Base-by-base conservation (phyloP, 2,113 vertebrate genomes). In the Saguinus imperator region DNA sequence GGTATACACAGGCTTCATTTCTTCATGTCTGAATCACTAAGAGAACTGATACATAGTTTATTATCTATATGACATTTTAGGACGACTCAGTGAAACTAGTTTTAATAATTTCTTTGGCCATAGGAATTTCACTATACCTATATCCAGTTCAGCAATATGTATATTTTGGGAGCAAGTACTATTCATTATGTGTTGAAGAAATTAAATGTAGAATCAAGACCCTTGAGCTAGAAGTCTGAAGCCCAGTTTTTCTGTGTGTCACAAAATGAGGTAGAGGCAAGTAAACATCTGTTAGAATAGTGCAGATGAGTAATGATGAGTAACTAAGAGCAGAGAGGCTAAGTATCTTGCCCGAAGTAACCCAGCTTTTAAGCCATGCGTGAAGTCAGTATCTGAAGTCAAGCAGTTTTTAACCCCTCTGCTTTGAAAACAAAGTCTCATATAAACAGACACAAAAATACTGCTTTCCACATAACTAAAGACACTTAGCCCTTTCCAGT, bases 1-100 rank as follows among this genome's bases (percentile, higher is more conserved):
- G 32, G 64, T 88, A 32, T 29, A 18, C n/a, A 43, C 21, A 70
- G 93, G 89, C 96, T 97, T 96, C 57, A 77, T 81, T 84, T 66
- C 35, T 97, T 23, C 11, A 61, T 89, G 73, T 61, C 87, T 97
- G 64, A 96, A 90, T 66, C 57, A 87, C 85, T 40, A 82, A 96
- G 80, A 85, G 96, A 87, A 64, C 70, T 91, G 50, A 45, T 21
- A 2, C 25, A n/a, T 75, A 25, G 37, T 64, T 37, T 52, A 66
- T 43, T 50, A 55, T 21, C 20, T 75, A 0, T 4, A 4, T 12
- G 20, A 82, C 3, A 25, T 80, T 70, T 57, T 70, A 52, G 75
- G 50, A n/a, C 27, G 55, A n/a, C 57, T 93, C 48, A 25, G 89
- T 61, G 17, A 95, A 52, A 66, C 50, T 35, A 45, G 61, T 43